Evolutionary conservation across 1,140 invertebrate genomes (phyloP).

Genomic region (Helicoverpa zea): DNA sequence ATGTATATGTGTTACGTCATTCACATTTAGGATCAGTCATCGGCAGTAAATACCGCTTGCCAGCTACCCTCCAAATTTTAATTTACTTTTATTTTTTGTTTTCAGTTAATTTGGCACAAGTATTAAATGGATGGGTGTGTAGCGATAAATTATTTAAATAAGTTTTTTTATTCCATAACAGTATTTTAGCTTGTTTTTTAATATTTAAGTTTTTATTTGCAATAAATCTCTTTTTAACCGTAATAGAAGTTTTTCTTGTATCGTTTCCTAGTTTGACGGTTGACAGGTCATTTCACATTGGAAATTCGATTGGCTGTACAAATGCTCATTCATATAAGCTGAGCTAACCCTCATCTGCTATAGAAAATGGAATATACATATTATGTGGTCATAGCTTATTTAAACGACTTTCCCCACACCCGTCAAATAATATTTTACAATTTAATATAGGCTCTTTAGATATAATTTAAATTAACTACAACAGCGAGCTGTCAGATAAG

Average conservation of each 20-base stretch:
- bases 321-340: background rate
- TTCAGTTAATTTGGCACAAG: slow-evolving; percentile 85
- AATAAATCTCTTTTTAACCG: slow-evolving; percentile 54
- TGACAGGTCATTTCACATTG: slow-evolving; percentile 15
- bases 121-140: slow-evolving; percentile 80
- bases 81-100: slow-evolving; percentile 78
- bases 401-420: no score
- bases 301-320: background rate
- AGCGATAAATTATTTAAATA: slow-evolving; percentile 66
- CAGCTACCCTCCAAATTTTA: slow-evolving; percentile 57
- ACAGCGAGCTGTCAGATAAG: no score
- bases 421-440: no score
- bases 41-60: slow-evolving; percentile 5
- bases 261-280: slow-evolving; percentile 4
- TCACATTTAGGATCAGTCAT: slow-evolving; percentile 4
- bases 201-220: slow-evolving; percentile 55
- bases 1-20: background rate
- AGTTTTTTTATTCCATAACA: slow-evolving; percentile 53
- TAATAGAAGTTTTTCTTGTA: slow-evolving; percentile 37
- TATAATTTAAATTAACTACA: no score
- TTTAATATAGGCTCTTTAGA: no score
- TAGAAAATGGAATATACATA: no score
- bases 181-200: slow-evolving; percentile 54
- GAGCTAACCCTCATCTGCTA: no score
- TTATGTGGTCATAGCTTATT: no score